These are phyloP conservation scores for Ophonus ardosiacus DNA, from an alignment of 2,888 invertebrate genomes.

Conservation along the genomic window DNA sequence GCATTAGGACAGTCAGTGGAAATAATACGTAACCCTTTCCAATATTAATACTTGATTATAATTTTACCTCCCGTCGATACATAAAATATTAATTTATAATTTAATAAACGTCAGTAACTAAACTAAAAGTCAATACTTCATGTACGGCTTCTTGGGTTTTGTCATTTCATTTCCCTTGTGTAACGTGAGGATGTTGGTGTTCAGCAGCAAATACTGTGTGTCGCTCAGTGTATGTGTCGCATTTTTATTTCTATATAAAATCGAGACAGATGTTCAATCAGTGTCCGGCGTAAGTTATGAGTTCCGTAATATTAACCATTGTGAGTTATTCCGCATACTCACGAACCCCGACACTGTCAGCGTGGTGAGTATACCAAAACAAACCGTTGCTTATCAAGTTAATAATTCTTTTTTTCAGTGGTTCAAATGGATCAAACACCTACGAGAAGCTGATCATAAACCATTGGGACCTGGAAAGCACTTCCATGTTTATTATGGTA, in stretches of 20 bases:
- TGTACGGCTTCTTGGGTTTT: not conserved
- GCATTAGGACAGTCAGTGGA: too few species aligned
- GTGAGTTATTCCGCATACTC: conserved; percentile 51
- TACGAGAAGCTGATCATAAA: conserved; percentile 56
- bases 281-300: conserved; percentile 54
- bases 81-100: not conserved
- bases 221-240: conserved; percentile 11
- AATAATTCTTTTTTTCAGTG: conserved; percentile 43
- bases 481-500: conserved; percentile 58
- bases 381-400: not conserved
- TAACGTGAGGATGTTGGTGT: not conserved
- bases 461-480: conserved; percentile 56
- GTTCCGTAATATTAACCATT: conserved; percentile 50
- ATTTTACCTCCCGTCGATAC: too few species aligned
- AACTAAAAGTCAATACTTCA: not conserved
- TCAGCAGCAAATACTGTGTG: conserved; percentile 21
- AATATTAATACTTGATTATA: too few species aligned
- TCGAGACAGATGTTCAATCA: conserved; percentile 51
- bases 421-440: conserved; percentile 61
- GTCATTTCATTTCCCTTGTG: not conserved
- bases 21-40: too few species aligned
- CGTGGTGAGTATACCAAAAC: conserved; percentile 19
- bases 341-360: conserved; percentile 58
- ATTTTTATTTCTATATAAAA: conserved; percentile 57
- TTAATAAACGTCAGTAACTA: not conserved